Base-by-base conservation (phyloP, 2,113 vertebrate genomes). In the Sorex fumeus region DNA sequence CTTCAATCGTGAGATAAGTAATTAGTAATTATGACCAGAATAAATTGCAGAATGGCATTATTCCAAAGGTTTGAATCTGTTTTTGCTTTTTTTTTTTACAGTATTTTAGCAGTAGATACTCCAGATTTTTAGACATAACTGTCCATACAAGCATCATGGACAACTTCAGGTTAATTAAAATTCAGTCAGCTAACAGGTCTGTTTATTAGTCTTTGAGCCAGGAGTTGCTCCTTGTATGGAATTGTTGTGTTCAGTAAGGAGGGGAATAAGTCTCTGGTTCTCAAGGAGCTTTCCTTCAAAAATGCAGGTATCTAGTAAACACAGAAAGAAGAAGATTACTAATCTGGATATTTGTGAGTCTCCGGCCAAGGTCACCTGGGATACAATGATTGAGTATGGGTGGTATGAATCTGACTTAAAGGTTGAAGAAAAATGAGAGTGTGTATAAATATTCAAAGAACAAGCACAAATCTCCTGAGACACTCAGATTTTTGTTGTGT, bases 1-100 rank as follows among this genome's bases (percentile, higher is more conserved):
- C 19, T 3, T 18, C 1, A 3, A 87, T 75, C 10, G 10, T 12
- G 72, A 74, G 67, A 64, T 62, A 66, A 23, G 81, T 75, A 40
- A 72, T 81, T 64, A 57, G 75, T 53, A 64, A 75, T 87, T 84
- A 27, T 88, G 93, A 21, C 50, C 86, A 74, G 40, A 70, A 74
- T 47, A 85, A 76, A 74, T 2, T 71, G 16, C 23, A 78, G 23
- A 66, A 40, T 43, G 77, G 23, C 40, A 75, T 1, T 78, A 72
- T 84, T 32, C n/a, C 23, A 28, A 50, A 43, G 32, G 27, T n/a
- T 82, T 82, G 18, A 64, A 8, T 66, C 6, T 66, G 8, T 36
- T 75, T 66, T 19, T 66, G 21, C 34, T 75, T 70, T 43, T 30
- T 16, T 30, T n/a, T 11, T 78, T 36, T 40, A 2, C 32, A 69